Percentiles rank a stretch among this genome's conserved stretches.
phyloP scores from a whole-genome alignment of 2,888 invertebrate species.

The Sinhomidia bicolor region DNA sequence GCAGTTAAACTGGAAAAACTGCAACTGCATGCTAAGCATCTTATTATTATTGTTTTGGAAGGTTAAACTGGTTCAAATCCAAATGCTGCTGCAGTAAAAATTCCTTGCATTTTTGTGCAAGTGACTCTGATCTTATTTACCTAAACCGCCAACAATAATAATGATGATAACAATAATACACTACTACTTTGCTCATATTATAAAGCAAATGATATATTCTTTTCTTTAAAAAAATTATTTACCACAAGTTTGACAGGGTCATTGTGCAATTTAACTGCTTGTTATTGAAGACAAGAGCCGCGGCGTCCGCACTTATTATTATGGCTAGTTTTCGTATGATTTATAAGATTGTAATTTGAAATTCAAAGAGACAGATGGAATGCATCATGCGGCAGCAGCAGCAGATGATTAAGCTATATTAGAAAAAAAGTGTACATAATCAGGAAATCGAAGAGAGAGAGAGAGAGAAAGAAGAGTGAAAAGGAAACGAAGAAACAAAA shows the following conservation, averaged over 20 bases:
- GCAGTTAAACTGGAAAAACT: neutral
- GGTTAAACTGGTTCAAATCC: constrained; percentile 26
- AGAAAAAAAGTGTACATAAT: constrained; percentile 40
- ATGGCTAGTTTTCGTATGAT: constrained; percentile 2
- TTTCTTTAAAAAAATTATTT: constrained; percentile 22
- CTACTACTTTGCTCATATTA: neutral
- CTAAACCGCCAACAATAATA: neutral
- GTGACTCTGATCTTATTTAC: constrained; percentile 11
- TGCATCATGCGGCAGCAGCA: neutral
- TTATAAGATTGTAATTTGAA: constrained; percentile 42
- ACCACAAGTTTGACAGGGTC: constrained; percentile 17
- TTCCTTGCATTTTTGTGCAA: constrained; percentile 15
- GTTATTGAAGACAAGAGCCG: constrained; percentile 8
- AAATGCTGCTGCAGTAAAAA: neutral
- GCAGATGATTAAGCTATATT: constrained; percentile 65
- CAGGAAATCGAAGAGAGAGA: constrained; percentile 58
- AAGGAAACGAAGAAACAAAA: neutral
- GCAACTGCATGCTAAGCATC: no score
- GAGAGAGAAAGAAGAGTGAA: constrained; percentile 39
- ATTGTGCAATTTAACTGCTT: constrained; percentile 17
- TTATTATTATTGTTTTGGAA: neutral
- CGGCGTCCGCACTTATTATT: constrained; percentile 12
- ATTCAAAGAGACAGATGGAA: constrained; percentile 23
- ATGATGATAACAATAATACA: neutral
- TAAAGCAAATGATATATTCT: neutral